These are phyloP conservation scores for Alectura lathami DNA, from an alignment of 2,113 vertebrate species.

Conservation along the genomic window DNA sequence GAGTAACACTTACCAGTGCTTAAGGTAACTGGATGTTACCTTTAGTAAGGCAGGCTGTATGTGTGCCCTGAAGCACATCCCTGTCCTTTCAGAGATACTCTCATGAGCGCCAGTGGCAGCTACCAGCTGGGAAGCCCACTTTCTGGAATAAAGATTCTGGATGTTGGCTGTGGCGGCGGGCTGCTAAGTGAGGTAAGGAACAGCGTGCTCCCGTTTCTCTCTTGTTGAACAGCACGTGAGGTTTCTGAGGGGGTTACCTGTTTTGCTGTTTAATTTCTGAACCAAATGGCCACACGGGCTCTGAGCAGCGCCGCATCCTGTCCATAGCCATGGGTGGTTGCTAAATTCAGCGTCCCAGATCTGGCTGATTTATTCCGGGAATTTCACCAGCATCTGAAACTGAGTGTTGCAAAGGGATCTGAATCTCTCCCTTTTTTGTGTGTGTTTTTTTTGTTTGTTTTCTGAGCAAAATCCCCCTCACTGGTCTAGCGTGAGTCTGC, in stretches of 20 bases:
- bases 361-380: not conserved
- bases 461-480: not conserved
- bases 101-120: conserved; percentile 81
- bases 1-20: not conserved
- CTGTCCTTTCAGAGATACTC: conserved; percentile 84
- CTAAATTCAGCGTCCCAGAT: not conserved
- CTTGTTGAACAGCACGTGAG: not conserved
- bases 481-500: not conserved
- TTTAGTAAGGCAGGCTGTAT: not conserved
- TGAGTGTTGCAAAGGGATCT: not conserved
- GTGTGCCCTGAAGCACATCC: not conserved
- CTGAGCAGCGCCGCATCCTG: not conserved
- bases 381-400: not conserved
- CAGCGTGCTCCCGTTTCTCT: not conserved
- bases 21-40: not conserved
- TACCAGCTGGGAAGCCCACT: conserved; percentile 84
- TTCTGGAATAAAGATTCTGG: conserved; percentile 85
- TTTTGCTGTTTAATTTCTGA: not conserved
- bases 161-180: conserved; percentile 94
- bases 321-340: not conserved
- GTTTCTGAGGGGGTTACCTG: not conserved
- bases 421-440: not conserved
- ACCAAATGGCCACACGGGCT: not conserved
- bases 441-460: not conserved
- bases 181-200: conserved; percentile 88